Evolutionary conservation across 2,888 invertebrate genomes (phyloP), one percentile per base, ranked within the genome.

Genomic region (Lasioglossum morio): DNA sequence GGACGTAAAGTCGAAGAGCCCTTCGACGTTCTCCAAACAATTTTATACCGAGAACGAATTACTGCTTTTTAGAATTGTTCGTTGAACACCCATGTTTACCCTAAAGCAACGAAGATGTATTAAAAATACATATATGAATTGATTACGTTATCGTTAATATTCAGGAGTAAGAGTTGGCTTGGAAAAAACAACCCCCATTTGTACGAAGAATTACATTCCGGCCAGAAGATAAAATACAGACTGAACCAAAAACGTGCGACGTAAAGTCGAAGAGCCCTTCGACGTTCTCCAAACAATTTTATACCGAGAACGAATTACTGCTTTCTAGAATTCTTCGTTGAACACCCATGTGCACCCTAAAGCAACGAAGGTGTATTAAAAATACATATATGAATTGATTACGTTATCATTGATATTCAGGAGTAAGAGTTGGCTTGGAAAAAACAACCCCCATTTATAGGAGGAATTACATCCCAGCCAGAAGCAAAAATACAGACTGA

Each of bases 131-230:
- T 48, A 19, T 7, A 7, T 19, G 19, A 48, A 48, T 60, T 60
- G 27, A 2, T 10, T 10, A 27, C 14, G 27, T n/a, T 27, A 27
- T 27, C 14, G 27, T 14, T 4, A 4, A 27, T 27, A 27, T 27
- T 10, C 60, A 27, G 14, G 27, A 60, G 14, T 60, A 48, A 87
- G 92, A 93, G 90, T 89, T 93, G 88, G 89, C 88, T 83, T 85
- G 91, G 90, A 91, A 34, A 34, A 34, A 34, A 93, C 89, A 93
- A 91, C 92, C 90, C 89, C 92, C 92, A 92, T 92, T 92, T 92
- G 93, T 92, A 92, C 90, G 89, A 90, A 89, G 91, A 92, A 93
- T 93, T 93, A 93, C 93, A 89, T 92, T 87, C 90, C 79, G 83
- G 85, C 70, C 77, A 30, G 43, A 79, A 75, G 81, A 79, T 85